phyloP scores from a whole-genome alignment of 37 sponge, comb jelly and placozoan genomes.

The Ephydatia muelleri region DNA sequence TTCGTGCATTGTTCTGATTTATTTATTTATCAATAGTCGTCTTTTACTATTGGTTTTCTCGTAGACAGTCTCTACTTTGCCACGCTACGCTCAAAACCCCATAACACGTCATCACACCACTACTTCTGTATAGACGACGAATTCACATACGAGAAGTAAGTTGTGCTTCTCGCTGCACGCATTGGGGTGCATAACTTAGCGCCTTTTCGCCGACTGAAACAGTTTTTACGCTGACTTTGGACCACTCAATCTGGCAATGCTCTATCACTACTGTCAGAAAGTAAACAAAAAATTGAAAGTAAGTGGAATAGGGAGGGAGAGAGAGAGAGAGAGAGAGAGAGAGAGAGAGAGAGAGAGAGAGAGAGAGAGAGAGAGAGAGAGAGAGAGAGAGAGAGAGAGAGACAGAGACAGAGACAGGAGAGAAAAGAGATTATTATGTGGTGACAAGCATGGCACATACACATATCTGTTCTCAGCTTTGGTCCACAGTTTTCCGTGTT shows the following conservation, averaged over 20 bases:
- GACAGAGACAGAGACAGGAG: too few relatives aligned
- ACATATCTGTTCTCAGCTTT: too few relatives aligned
- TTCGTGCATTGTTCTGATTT: neutral
- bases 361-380: too few relatives aligned
- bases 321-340: neutral
- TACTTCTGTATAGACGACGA: conserved; percentile 95
- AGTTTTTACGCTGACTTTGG: conserved; percentile 97
- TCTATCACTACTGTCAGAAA: conserved; percentile 86
- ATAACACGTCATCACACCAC: conserved; percentile 66
- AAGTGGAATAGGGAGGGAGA: neutral
- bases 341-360: too few relatives aligned
- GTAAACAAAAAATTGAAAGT: conserved; percentile 94
- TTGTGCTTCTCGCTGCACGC: conserved; percentile 3
- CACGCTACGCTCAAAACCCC: conserved; percentile 86
- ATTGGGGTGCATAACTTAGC: neutral
- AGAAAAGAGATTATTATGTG: too few relatives aligned
- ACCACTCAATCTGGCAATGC: conserved; percentile 94
- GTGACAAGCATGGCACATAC: too few relatives aligned
- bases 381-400: too few relatives aligned
- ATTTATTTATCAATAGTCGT: conserved; percentile 3
- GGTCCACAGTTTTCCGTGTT: too few relatives aligned
- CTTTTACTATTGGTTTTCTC: neutral
- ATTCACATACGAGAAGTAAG: conserved; percentile 86
- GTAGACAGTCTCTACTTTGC: conserved; percentile 94
- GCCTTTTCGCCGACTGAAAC: neutral